These are phyloP conservation scores for Steatocranus sp. DNA, from an alignment of 2,797 vertebrate genomes.

Conservation along the genomic window DNA sequence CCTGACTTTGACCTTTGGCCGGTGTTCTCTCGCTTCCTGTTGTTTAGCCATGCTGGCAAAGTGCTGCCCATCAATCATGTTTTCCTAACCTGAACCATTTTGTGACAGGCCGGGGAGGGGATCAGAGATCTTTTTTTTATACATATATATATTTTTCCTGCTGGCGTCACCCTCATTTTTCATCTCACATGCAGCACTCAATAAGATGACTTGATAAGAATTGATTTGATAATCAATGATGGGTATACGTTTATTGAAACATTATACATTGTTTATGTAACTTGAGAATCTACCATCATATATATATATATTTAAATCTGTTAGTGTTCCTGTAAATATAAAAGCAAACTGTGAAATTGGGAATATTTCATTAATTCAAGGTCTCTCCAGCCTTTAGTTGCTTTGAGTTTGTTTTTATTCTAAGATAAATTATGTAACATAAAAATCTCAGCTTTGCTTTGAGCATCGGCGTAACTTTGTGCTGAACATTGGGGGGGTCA, in stretches of 20 bases:
- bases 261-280: background rate
- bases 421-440: background rate
- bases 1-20: constrained; percentile 39
- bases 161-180: background rate
- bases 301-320: background rate
- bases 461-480: background rate
- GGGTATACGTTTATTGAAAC: background rate
- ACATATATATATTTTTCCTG: background rate
- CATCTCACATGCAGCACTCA: background rate
- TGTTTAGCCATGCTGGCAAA: constrained; percentile 12
- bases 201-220: background rate
- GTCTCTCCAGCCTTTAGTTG: background rate
- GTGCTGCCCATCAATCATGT: constrained; percentile 23
- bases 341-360: background rate
- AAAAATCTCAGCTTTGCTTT: background rate
- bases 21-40: background rate
- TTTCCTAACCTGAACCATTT: constrained; percentile 5
- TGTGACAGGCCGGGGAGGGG: background rate
- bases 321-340: background rate
- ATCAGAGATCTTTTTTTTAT: background rate
- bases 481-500: background rate
- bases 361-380: background rate
- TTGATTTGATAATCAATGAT: background rate
- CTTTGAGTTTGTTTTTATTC: background rate
- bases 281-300: background rate